Evolutionary conservation across 2,797 vertebrate genomes (phyloP).

Genomic region (Yasuhikotakia modesta): DNA sequence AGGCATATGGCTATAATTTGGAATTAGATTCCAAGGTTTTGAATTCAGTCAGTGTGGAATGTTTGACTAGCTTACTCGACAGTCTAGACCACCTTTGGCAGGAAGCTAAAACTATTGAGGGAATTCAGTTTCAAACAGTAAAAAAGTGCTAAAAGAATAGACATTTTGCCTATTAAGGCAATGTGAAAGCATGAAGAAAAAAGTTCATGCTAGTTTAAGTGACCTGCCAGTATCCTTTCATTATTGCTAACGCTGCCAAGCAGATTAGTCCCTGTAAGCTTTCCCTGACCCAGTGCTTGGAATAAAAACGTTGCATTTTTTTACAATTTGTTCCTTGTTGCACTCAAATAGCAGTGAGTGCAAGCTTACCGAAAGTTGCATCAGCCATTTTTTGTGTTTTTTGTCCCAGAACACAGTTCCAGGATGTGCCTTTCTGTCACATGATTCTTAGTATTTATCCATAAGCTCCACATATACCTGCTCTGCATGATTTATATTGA

Average conservation of each 20-base stretch:
- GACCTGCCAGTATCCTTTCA: slow-evolving; percentile 43
- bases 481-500: background rate
- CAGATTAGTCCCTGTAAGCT: slow-evolving; percentile 65
- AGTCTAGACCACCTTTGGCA: background rate
- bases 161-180: slow-evolving; percentile 18
- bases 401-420: background rate
- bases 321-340: slow-evolving; percentile 1
- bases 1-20: background rate
- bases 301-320: background rate
- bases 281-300: slow-evolving; percentile 55
- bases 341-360: background rate
- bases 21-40: background rate
- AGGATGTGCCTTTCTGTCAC: background rate
- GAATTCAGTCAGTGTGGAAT: background rate
- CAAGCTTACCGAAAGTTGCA: background rate
- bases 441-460: background rate
- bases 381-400: background rate
- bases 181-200: slow-evolving; percentile 17
- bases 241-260: slow-evolving; percentile 40
- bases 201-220: slow-evolving; percentile 56
- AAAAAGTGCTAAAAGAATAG: slow-evolving; percentile 21
- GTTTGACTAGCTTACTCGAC: background rate
- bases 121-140: slow-evolving; percentile 12
- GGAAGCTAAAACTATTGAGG: slow-evolving; percentile 3
- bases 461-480: background rate